Conservation (phyloP, 2,797 vertebrate genomes). For the Dendrocincla tyrannina region DNA sequence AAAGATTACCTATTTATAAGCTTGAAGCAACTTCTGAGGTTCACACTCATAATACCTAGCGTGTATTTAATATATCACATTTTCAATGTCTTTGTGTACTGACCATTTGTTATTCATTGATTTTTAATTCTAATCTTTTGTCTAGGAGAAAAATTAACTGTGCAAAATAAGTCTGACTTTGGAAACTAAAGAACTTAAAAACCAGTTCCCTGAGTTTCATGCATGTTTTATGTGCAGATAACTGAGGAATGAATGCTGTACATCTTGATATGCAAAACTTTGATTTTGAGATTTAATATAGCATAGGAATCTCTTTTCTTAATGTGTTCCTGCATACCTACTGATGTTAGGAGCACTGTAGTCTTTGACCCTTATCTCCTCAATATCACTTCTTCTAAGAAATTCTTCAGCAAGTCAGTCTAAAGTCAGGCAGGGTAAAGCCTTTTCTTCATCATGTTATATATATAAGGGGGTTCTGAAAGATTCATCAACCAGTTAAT, state of each 20-base stretch:
- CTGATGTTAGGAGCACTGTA: not conserved
- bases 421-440: not conserved
- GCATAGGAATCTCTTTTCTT: not conserved
- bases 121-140: not conserved
- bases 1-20: not conserved
- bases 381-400: not conserved
- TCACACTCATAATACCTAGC: not conserved
- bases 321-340: not conserved
- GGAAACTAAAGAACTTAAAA: not conserved
- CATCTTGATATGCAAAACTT: not conserved
- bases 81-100: not conserved
- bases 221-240: not conserved
- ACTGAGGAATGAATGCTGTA: not conserved
- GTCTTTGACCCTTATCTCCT: not conserved
- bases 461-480: not conserved
- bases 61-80: not conserved
- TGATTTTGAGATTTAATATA: not conserved
- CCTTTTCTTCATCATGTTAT: not conserved
- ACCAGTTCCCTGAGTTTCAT: not conserved
- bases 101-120: not conserved
- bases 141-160: not conserved
- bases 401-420: not conserved
- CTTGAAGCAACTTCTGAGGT: not conserved
- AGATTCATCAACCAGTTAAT: conserved; percentile 14
- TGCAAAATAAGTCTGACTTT: not conserved